Evolutionary conservation across 2,113 vertebrate genomes (phyloP).

Genomic region (Piprites chloris): DNA sequence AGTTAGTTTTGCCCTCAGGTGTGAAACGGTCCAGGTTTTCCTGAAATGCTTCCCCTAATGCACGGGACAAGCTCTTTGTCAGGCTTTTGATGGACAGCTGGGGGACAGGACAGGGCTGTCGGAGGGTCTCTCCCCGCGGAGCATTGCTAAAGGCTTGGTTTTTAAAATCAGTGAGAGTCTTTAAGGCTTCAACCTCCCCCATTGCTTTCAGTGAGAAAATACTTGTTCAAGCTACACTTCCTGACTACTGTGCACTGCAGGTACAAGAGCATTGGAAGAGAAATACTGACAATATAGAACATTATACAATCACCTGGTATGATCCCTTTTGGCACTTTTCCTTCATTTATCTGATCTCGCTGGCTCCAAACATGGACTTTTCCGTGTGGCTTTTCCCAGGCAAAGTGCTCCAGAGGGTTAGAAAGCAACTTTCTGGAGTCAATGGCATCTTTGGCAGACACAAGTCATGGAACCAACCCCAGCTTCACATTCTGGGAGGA

Average conservation of each 20-base stretch:
- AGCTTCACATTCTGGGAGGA: neutral
- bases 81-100: rapidly evolving
- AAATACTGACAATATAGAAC: constrained; percentile 18
- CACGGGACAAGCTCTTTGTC: neutral
- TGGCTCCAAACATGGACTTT: neutral
- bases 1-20: rapidly evolving
- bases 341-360: neutral
- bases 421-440: neutral
- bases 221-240: neutral
- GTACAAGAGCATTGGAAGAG: neutral
- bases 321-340: constrained; percentile 50
- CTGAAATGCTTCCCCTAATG: rapidly evolving
- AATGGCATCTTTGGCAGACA: constrained; percentile 49
- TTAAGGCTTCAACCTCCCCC: constrained; percentile 52
- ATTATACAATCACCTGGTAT: neutral
- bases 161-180: neutral
- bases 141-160: neutral
- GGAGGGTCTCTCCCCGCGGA: neutral
- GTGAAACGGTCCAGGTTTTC: rapidly evolving
- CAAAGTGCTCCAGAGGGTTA: neutral
- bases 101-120: neutral
- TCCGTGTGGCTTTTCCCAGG: neutral
- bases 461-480: neutral
- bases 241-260: neutral
- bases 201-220: neutral